Evolutionary conservation across 2,888 invertebrate genomes (phyloP).

Genomic region (Chrysina gloriosa): DNA sequence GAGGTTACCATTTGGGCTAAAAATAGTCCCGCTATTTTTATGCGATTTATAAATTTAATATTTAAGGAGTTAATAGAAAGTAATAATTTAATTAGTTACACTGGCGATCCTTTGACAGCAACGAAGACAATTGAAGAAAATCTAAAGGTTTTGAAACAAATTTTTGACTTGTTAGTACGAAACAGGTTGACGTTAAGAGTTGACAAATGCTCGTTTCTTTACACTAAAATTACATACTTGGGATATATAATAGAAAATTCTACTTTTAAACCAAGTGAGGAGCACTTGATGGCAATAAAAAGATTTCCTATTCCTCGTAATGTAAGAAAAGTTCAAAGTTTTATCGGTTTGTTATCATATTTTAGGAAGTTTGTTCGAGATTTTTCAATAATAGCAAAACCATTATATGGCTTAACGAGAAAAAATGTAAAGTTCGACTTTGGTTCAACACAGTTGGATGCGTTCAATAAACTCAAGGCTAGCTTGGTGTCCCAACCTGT

Average conservation of each 20-base stretch:
- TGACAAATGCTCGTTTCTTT: conserved; percentile 30
- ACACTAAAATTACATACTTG: conserved; percentile 20
- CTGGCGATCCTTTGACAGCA: conserved; percentile 30
- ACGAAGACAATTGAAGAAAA: conserved; percentile 36
- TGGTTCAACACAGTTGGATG: background rate
- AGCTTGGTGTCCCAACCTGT: background rate
- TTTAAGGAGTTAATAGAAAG: conserved; percentile 26
- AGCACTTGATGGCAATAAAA: conserved; percentile 7
- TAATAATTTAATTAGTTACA: conserved; percentile 23
- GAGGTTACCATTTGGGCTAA: conserved; percentile 26
- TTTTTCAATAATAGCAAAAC: no score
- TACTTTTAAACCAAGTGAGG: conserved; percentile 5
- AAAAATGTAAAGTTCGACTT: no score
- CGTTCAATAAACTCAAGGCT: background rate
- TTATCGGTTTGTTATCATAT: no score
- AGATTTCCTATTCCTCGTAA: conserved; percentile 21
- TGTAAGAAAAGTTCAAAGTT: no score
- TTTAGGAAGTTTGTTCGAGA: no score
- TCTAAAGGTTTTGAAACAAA: background rate
- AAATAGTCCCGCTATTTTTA: conserved; percentile 20
- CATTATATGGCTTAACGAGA: no score
- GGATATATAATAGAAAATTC: conserved; percentile 14
- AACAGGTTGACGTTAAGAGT: conserved; percentile 27
- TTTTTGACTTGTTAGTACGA: conserved; percentile 13
- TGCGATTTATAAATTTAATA: conserved; percentile 12